These are phyloP conservation scores for Chloroceryle amazona DNA, from an alignment of 2,797 vertebrate species.

Conservation along the genomic window DNA sequence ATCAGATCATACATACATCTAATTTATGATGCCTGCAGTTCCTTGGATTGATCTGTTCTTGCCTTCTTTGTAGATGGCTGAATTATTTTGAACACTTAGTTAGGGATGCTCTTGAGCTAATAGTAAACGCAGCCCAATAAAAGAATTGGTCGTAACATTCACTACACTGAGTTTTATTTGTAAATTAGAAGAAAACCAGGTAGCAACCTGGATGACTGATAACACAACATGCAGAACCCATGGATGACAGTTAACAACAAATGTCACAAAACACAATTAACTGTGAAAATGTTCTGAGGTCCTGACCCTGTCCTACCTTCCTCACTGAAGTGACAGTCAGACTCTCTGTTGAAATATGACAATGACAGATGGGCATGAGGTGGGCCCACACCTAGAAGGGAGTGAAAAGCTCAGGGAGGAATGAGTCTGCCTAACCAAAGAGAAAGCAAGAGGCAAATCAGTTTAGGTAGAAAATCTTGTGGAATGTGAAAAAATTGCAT, in stretches of 20 bases:
- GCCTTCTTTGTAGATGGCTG: background rate
- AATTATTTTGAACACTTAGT: background rate
- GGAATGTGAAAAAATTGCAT: background rate
- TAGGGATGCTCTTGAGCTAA: background rate
- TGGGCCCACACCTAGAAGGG: fast-evolving
- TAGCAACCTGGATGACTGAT: background rate
- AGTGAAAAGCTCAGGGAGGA: background rate
- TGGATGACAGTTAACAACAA: background rate
- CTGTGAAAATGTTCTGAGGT: background rate
- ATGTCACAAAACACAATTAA: background rate
- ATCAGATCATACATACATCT: background rate
- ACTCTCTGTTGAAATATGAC: background rate
- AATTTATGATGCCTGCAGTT: background rate
- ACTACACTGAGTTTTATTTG: background rate
- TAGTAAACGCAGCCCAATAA: background rate
- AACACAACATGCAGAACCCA: background rate
- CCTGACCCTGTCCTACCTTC: background rate
- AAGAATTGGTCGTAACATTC: background rate
- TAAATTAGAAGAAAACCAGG: background rate
- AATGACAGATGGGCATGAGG: background rate
- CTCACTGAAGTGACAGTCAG: background rate
- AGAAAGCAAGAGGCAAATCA: background rate
- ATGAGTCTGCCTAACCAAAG: background rate
- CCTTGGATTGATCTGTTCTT: background rate
- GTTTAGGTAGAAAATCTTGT: background rate